Percentiles rank a stretch among this genome's conserved stretches.
Evolutionary conservation across 2,113 vertebrate genomes (phyloP).

Genomic region (Oncorhynchus nerka): DNA sequence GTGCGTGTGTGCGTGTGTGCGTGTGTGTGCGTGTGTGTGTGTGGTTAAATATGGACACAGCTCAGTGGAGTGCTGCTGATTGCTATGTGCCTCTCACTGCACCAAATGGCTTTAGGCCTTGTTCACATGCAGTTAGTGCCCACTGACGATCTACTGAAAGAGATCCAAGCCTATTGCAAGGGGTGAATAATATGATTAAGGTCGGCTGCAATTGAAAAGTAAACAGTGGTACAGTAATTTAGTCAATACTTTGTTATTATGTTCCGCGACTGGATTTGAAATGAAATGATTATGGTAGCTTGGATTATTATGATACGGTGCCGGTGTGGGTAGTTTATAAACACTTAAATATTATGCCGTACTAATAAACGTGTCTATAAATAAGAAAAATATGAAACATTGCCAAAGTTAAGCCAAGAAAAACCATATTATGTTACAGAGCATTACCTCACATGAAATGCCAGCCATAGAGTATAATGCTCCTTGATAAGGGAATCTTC

Average conservation of each 20-base stretch:
- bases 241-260: conserved; percentile 43
- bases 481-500: conserved; percentile 5
- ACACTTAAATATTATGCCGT: neutral
- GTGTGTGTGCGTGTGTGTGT: neutral
- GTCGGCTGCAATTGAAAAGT: conserved; percentile 52
- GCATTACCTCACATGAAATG: conserved; percentile 5
- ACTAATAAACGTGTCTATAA: neutral
- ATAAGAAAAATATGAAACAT: conserved; percentile 20
- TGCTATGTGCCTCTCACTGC: conserved; percentile 54
- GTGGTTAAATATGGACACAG: conserved; percentile 62
- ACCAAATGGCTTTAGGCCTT: conserved; percentile 5
- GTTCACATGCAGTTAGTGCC: conserved; percentile 23
- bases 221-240: conserved; percentile 46
- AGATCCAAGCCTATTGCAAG: conserved; percentile 29
- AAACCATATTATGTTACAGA: neutral
- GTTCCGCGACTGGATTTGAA: neutral
- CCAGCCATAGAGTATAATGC: conserved; percentile 9
- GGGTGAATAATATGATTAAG: conserved; percentile 54
- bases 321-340: neutral
- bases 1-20: neutral
- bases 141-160: conserved; percentile 32
- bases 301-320: neutral
- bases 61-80: conserved; percentile 54
- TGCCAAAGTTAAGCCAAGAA: neutral
- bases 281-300: conserved; percentile 37